phyloP scores from a whole-genome alignment of 2,797 vertebrate species.

The Numenius phaeopus region DNA sequence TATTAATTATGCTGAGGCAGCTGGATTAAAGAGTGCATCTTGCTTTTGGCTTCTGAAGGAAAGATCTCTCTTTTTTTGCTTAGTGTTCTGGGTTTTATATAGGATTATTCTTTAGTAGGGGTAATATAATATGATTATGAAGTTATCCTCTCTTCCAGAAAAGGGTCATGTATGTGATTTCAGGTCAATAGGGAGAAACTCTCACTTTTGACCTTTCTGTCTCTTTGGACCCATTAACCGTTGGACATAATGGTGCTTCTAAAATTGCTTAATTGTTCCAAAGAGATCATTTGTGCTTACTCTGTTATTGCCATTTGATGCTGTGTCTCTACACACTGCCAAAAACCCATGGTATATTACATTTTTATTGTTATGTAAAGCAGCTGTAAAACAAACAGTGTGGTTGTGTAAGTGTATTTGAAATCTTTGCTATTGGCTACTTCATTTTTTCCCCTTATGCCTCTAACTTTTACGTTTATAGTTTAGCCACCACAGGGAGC shows the following conservation, averaged over 20 bases:
- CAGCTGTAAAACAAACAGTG: conserved; percentile 15
- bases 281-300: conserved; percentile 34
- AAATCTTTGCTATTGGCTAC: conserved; percentile 41
- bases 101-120: background rate
- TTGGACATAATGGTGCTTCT: background rate
- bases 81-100: background rate
- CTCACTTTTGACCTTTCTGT: background rate
- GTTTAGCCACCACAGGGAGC: conserved; percentile 29
- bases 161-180: background rate
- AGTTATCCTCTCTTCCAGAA: background rate
- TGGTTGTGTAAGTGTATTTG: conserved; percentile 8
- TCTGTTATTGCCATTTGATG: background rate
- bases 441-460: conserved; percentile 14
- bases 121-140: background rate
- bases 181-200: background rate
- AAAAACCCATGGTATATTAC: conserved; percentile 18
- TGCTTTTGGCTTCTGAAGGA: background rate
- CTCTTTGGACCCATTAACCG: conserved; percentile 1
- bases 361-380: conserved; percentile 63
- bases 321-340: background rate
- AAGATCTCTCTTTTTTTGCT: background rate
- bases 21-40: background rate
- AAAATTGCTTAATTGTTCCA: conserved; percentile 31
- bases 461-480: background rate
- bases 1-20: background rate